A percentile compares a stretch with the other conserved stretches of the same genome.
Conservation (phyloP, 2,113 vertebrate genomes). For the Orycteropus afer region DNA sequence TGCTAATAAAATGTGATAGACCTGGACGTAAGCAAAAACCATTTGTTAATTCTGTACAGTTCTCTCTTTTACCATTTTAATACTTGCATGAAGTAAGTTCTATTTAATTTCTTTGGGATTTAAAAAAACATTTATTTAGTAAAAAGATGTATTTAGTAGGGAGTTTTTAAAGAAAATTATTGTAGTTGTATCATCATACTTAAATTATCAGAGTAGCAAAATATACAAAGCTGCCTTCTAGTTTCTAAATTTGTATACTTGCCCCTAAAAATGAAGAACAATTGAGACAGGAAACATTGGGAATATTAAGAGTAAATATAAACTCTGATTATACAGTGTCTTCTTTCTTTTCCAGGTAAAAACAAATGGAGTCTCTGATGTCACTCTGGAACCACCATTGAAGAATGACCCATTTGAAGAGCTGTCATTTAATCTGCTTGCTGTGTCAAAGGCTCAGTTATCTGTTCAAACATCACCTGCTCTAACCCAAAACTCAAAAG, state of each 20-base stretch:
- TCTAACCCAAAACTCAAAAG: slow-evolving; percentile 83
- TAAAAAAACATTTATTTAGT: neutral
- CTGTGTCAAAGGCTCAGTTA: slow-evolving; percentile 87
- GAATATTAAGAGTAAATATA: neutral
- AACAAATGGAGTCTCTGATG: slow-evolving; percentile 85
- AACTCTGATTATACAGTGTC: slow-evolving; percentile 49
- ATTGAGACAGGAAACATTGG: neutral
- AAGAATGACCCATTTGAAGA: slow-evolving; percentile 90
- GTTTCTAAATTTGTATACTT: slow-evolving; percentile 58
- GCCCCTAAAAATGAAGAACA: neutral
- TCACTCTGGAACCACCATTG: slow-evolving; percentile 88
- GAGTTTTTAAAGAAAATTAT: neutral
- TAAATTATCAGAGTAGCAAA: neutral
- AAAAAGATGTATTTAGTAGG: slow-evolving; percentile 11
- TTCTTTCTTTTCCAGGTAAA: slow-evolving; percentile 83
- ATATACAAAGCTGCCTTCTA: neutral
- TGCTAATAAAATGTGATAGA: slow-evolving; percentile 18
- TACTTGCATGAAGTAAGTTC: slow-evolving; percentile 44
- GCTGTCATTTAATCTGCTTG: slow-evolving; percentile 88
- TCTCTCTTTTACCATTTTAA: slow-evolving; percentile 11
- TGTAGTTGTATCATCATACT: neutral
- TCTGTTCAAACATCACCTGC: slow-evolving; percentile 76
- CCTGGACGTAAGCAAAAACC: neutral
- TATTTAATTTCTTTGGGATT: slow-evolving; percentile 10
- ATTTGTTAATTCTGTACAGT: neutral